Percentiles rank a stretch among this genome's conserved stretches.
Conservation (phyloP, 2,113 vertebrate genomes). For the Geococcyx californianus region DNA sequence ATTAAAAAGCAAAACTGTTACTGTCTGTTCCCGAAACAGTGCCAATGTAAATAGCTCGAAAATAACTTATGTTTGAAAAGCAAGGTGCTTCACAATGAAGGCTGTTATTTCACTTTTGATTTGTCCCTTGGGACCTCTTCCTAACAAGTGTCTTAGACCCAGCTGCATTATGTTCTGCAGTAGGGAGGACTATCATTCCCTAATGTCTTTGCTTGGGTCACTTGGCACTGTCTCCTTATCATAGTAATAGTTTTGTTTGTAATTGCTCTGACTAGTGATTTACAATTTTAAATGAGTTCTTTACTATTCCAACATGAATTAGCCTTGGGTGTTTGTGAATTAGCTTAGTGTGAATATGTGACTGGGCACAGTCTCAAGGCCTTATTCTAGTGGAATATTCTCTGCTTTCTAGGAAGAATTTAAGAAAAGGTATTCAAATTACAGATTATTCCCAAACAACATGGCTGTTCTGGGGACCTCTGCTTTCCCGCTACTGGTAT, state of each 20-base stretch:
- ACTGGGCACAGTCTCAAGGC: not conserved
- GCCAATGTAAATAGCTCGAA: conserved; percentile 56
- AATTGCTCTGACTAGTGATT: not conserved
- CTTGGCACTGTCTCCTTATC: not conserved
- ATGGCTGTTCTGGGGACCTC: not conserved
- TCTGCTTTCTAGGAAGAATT: not conserved
- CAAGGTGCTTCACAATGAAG: conserved; percentile 50
- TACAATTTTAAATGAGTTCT: not conserved
- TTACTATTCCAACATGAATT: not conserved
- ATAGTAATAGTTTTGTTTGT: not conserved
- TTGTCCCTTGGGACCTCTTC: not conserved
- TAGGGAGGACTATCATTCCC: not conserved
- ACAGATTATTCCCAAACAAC: not conserved
- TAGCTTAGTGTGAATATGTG: not conserved
- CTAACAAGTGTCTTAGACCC: not conserved
- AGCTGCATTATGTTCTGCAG: not conserved
- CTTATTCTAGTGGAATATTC: not conserved
- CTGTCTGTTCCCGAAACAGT: conserved; percentile 30
- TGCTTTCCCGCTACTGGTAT: not conserved
- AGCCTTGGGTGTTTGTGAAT: not conserved
- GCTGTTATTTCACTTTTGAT: conserved; percentile 9
- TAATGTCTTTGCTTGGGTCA: not conserved
- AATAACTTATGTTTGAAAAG: conserved; percentile 34
- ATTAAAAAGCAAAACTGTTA: conserved; percentile 53
- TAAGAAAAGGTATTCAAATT: not conserved